Conservation (phyloP, 53 echinoderm and acorn worm genomes). For the Crossaster papposus region DNA sequence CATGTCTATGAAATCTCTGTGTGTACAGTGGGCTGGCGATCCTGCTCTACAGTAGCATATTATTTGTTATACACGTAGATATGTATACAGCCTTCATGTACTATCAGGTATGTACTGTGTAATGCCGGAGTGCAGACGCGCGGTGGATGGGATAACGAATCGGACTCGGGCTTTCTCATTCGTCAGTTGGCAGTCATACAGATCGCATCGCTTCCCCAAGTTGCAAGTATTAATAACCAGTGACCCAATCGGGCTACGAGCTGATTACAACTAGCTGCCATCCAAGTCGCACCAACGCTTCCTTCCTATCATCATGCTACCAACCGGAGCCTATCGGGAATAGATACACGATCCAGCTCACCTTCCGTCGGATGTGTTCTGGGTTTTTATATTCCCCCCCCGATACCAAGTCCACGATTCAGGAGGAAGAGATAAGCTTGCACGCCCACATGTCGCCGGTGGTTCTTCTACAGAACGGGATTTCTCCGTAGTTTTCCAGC, state of each 20-base stretch:
- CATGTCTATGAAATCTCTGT: conserved; percentile 66
- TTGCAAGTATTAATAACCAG: conserved; percentile 5
- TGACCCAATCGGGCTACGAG: neutral
- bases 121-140: conserved; percentile 50
- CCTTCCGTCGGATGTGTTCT: conserved; percentile 54
- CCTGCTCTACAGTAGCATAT: neutral
- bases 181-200: conserved; percentile 21
- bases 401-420: neutral
- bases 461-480: conserved; percentile 40
- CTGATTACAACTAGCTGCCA: neutral
- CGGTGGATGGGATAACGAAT: neutral
- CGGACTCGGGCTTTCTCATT: conserved; percentile 26
- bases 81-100: conserved; percentile 7
- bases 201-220: conserved; percentile 27
- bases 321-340: conserved; percentile 21
- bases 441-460: conserved; percentile 37
- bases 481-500: conserved; percentile 32
- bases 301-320: conserved; percentile 5
- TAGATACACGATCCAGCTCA: conserved; percentile 9
- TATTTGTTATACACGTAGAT: no score
- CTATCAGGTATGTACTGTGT: neutral
- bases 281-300: neutral
- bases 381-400: neutral
- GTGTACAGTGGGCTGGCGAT: neutral
- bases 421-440: conserved; percentile 2